These are phyloP conservation scores for Papilio dardanus DNA, from an alignment of 1,140 invertebrate species.

Conservation along the genomic window DNA sequence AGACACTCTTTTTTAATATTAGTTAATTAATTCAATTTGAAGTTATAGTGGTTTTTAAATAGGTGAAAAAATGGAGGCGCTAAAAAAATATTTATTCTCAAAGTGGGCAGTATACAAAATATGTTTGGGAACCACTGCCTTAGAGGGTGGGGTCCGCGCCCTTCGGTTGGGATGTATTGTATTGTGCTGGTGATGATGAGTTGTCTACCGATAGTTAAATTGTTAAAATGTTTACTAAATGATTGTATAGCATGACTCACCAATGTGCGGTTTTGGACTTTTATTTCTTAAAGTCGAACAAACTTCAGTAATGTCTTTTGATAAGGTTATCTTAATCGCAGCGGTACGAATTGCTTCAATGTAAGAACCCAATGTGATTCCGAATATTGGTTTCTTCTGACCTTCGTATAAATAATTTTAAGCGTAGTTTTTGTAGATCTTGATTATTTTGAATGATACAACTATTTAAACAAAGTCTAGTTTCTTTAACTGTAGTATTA, in stretches of 20 bases:
- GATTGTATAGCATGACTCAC: not conserved
- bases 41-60: too few species aligned
- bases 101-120: too few species aligned
- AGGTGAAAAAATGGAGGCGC: too few species aligned
- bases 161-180: too few species aligned
- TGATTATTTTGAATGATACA: not conserved
- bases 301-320: not conserved
- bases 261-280: not conserved
- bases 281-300: not conserved
- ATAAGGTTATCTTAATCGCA: constrained; percentile 9
- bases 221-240: not conserved
- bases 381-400: not conserved
- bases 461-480: not conserved
- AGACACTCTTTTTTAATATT: too few species aligned
- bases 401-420: constrained; percentile 13
- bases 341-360: not conserved
- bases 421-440: not conserved
- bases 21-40: too few species aligned
- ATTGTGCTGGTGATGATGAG: too few species aligned
- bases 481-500: too few species aligned
- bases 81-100: too few species aligned
- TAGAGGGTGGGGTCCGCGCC: too few species aligned
- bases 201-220: not conserved
- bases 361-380: not conserved
- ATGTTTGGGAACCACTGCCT: too few species aligned